A percentile compares a stretch with the other conserved stretches of the same genome.
phyloP scores from a whole-genome alignment of 2,888 invertebrate species.

The Drosophila histrio region DNA sequence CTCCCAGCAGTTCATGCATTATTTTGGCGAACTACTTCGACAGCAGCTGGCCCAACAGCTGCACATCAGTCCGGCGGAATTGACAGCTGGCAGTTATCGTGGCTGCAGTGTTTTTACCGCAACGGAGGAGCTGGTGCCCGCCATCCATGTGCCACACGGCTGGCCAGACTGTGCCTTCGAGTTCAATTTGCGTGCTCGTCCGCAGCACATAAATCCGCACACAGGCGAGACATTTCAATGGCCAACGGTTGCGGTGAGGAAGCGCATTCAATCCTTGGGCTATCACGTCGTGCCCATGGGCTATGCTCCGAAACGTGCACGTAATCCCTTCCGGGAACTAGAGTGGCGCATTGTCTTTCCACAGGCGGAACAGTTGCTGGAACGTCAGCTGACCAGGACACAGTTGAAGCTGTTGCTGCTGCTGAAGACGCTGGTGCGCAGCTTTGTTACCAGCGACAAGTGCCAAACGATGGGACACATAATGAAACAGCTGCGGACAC shows the following conservation, averaged over 20 bases:
- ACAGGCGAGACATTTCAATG: constrained; percentile 87
- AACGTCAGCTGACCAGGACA: constrained; percentile 88
- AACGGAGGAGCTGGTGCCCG: constrained; percentile 89
- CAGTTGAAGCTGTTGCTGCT: constrained; percentile 90
- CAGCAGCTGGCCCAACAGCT: constrained; percentile 86
- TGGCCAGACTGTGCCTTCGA: constrained; percentile 90
- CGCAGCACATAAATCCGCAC: constrained; percentile 86
- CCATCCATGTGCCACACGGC: constrained; percentile 85
- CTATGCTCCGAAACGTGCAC: constrained; percentile 87
- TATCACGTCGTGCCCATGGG: constrained; percentile 90
- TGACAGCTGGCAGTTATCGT: constrained; percentile 86
- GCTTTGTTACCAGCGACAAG: constrained; percentile 87
- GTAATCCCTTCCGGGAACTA: constrained; percentile 87
- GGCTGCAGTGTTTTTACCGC: constrained; percentile 89
- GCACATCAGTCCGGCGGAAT: constrained; percentile 86
- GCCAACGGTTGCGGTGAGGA: constrained; percentile 89
- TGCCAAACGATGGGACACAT: constrained; percentile 86
- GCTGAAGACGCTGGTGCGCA: constrained; percentile 88
- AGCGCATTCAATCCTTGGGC: constrained; percentile 87
- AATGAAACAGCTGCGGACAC: constrained; percentile 89
- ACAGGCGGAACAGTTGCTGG: constrained; percentile 90
- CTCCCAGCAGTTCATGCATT: constrained; percentile 88
- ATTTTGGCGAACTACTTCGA: constrained; percentile 88
- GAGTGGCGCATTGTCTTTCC: constrained; percentile 93
- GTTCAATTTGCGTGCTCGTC: constrained; percentile 87